Evolutionary conservation across 2,113 vertebrate species (phyloP), one percentile per base, ranked within the genome.

Genomic region (Nothocercus julius): DNA sequence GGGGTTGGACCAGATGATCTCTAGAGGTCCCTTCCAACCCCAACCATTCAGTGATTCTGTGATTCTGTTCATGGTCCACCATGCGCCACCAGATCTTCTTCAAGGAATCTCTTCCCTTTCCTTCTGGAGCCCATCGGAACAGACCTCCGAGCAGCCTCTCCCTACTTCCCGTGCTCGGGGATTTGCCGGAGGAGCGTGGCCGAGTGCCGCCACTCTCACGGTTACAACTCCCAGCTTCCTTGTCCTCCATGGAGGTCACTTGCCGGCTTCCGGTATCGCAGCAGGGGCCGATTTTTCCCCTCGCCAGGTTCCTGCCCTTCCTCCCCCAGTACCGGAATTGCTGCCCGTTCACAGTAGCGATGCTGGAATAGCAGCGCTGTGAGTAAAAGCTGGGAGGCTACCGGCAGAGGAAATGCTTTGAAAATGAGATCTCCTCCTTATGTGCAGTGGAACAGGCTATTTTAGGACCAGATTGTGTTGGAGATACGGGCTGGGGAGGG

Each of bases 361-460:
- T 6, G 15, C 30, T 92, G 95, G 92, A 96, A 40, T 95, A 93
- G 58, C 81, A 94, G 79, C 79, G 15, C 38, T 0, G 0, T 92
- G 93, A 92, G 81, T 87, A 92, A 94, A 96, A 95, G 72, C 88
- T 86, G 73, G 90, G 95, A 92, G 62, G 58, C 36, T 79, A 94
- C 84, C 87, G 89, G 82, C 78, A 92, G n/a, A 94, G 94, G 92
- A 96, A 96, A 96, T 96, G 91, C 92, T 96, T 95, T 96, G 85
- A 96, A 93, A 93, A 95, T 96, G 92, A 96, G 85, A 94, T 87
- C 82, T 94, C 73, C 73, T 81, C 25, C 92, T 95, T 96, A 79
- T 95, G 82, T 87, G 61, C 69, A 85, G 63, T 63, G 85, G 74
- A 91, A 63, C 80, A 47, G 63, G 88, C 95, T 96, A 93, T 96